These are phyloP conservation scores for Pterostichus niger DNA, from an alignment of 2,888 invertebrate genomes.

Conservation along the genomic window DNA sequence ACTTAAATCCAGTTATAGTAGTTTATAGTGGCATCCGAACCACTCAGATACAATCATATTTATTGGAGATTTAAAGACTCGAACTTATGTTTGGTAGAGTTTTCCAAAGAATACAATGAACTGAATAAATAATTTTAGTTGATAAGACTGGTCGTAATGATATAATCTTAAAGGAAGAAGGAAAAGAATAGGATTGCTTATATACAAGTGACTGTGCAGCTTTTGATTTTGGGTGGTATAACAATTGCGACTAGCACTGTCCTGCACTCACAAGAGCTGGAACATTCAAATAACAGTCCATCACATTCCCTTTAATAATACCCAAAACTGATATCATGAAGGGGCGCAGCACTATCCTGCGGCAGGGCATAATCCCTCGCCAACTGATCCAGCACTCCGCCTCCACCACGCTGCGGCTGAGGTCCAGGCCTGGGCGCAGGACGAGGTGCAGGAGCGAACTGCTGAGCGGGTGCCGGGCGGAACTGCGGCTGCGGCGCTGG, in stretches of 20 bases:
- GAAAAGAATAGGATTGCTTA: conserved; percentile 66
- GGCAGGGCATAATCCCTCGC: conserved; percentile 90
- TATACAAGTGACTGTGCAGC: background rate
- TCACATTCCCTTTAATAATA: conserved; percentile 80
- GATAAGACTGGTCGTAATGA: too few species aligned
- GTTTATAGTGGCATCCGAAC: too few species aligned
- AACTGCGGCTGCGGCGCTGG: conserved; percentile 60
- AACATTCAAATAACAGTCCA: conserved; percentile 16
- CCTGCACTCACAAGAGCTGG: background rate
- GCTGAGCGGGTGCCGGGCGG: conserved; percentile 67
- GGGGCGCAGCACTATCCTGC: conserved; percentile 82
- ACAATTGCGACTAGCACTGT: conserved; percentile 49
- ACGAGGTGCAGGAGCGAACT: conserved; percentile 71
- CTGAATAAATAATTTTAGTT: too few species aligned
- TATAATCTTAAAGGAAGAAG: too few species aligned
- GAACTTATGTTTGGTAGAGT: too few species aligned
- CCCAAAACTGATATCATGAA: conserved; percentile 92
- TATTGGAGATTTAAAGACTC: too few species aligned
- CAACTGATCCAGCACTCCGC: conserved; percentile 87
- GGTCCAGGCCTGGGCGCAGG: conserved; percentile 69
- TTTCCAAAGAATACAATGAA: too few species aligned
- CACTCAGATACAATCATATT: too few species aligned
- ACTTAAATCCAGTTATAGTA: too few species aligned
- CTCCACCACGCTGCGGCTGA: conserved; percentile 71
- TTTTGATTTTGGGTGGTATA: background rate